A percentile compares a stretch with the other conserved stretches of the same genome.
Evolutionary conservation across 64 coral and sea anemone genomes (phyloP).

Genomic region (Pocillopora damicornis): DNA sequence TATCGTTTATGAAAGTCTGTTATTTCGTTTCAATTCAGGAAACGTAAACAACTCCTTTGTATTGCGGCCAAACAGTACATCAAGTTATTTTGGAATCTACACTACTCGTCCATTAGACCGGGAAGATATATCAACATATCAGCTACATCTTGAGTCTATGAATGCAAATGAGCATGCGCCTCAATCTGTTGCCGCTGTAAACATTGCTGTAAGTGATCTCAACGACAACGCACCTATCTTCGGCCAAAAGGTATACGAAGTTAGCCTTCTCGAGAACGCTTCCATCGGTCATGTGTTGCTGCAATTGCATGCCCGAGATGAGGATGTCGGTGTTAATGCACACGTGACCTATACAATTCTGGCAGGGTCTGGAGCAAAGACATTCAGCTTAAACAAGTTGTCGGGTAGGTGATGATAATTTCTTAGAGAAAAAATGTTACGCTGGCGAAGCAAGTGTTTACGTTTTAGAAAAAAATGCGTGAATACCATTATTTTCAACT

Average conservation of each 20-base stretch:
- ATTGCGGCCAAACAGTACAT: conserved; percentile 35
- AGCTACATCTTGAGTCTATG: conserved; percentile 19
- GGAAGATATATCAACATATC: conserved; percentile 28
- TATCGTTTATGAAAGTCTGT: not conserved
- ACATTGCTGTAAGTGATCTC: conserved; percentile 26
- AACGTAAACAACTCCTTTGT: conserved; percentile 44
- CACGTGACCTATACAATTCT: conserved; percentile 43
- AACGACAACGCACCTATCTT: conserved; percentile 63
- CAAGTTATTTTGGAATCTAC: conserved; percentile 32
- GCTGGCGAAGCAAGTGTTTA: not conserved
- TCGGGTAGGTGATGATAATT: conserved; percentile 28
- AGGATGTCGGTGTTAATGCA: conserved; percentile 12
- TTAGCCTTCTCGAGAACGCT: conserved; percentile 43
- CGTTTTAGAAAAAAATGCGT: too few species aligned
- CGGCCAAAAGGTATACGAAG: conserved; percentile 13
- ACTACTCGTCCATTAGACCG: conserved; percentile 40
- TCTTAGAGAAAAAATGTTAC: not conserved
- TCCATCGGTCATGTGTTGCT: conserved; percentile 31
- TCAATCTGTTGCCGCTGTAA: conserved; percentile 22
- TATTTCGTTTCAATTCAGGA: conserved; percentile 17
- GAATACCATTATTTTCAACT: too few species aligned
- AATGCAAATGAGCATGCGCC: conserved; percentile 51
- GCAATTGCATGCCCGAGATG: conserved; percentile 21
- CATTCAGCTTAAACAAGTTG: conserved; percentile 37
- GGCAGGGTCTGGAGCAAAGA: conserved; percentile 37